phyloP scores from a whole-genome alignment of 2,888 invertebrate genomes.

The Sialis lutaria region DNA sequence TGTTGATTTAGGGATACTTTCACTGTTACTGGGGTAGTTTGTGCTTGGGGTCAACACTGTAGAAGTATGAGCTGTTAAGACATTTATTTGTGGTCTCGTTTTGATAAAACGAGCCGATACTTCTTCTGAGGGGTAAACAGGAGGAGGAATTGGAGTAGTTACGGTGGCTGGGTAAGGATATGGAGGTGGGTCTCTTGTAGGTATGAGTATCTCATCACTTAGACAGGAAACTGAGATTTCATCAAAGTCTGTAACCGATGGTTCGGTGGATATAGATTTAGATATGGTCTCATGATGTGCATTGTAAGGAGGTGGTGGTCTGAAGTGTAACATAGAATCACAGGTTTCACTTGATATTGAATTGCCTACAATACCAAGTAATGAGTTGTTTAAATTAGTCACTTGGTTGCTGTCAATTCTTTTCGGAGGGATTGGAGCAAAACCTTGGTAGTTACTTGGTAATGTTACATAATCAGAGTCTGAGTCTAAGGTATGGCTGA shows the following conservation, averaged over 20 bases:
- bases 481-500: slow-evolving; percentile 72
- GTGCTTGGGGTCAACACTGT: slow-evolving; percentile 33
- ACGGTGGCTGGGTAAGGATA: slow-evolving; percentile 30
- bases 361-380: slow-evolving; percentile 24
- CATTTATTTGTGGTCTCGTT: slow-evolving; percentile 56
- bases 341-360: slow-evolving; percentile 9
- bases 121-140: slow-evolving; percentile 45
- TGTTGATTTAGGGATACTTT: slow-evolving; percentile 11
- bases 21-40: slow-evolving; percentile 15
- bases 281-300: slow-evolving; percentile 39
- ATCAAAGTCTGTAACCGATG: slow-evolving; percentile 15
- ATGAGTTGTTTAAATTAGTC: slow-evolving; percentile 30
- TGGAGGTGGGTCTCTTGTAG: slow-evolving; percentile 44
- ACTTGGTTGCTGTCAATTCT: slow-evolving; percentile 41
- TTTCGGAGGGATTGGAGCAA: slow-evolving; percentile 49
- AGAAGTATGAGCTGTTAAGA: slow-evolving; percentile 50
- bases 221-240: slow-evolving; percentile 11
- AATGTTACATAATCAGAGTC: slow-evolving; percentile 81
- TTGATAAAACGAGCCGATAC: slow-evolving; percentile 61
- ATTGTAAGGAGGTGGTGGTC: slow-evolving; percentile 55
- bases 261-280: slow-evolving; percentile 9
- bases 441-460: slow-evolving; percentile 28
- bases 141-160: slow-evolving; percentile 33
- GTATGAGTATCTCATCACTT: slow-evolving; percentile 14
- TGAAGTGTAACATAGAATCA: slow-evolving; percentile 16